Base-by-base conservation (phyloP, 2,797 vertebrate genomes). In the Gobio occitaniae region DNA sequence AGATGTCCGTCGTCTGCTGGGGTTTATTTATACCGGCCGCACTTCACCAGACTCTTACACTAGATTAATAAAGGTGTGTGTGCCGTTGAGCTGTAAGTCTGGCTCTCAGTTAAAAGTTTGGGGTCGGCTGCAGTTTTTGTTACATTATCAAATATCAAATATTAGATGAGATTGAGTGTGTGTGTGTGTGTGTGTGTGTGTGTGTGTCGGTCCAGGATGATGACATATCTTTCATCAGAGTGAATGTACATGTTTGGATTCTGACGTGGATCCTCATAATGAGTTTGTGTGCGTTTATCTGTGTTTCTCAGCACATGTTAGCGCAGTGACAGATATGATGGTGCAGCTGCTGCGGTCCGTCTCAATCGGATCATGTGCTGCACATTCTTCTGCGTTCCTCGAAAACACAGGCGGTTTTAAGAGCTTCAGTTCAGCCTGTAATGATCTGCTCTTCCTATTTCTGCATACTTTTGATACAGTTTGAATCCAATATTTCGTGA, bases 301-400 rank as follows among this genome's bases (percentile, higher is more conserved):
- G 68, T 41, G 89, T 29, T 75, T 50, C 13, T 15, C 15, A 36
- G 48, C 72, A 79, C 36, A 86, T 87, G 90, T 90, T 89, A 88
- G 90, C 82, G 86, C 81, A 88, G 85, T 82, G 89, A 92, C 80
- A 84, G 89, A 89, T 85, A 68, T 79, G 61, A 85, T 86, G 19
- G 6, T 21, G 59, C 82, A 85, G 78, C 78, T 79, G 68, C 84
- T 78, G n/a, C 15, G 32, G 1, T 44, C 36, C 47, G 44, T 32
- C 32, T 38, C 16, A 19, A 65, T 78, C 25, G 21, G 63, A 75
- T 12, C 63, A 78, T 65, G 44, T 70, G 38, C 48, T 71, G 38
- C n/a, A 47, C 63, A 65, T 32, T 65, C 63, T 65, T 32, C 63
- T 65, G 63, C 29, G 2, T 65, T 65, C 63, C 63, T 65, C 15